Evolutionary conservation across 1,140 invertebrate species (phyloP).

Genomic region (Drosophila subobscura): DNA sequence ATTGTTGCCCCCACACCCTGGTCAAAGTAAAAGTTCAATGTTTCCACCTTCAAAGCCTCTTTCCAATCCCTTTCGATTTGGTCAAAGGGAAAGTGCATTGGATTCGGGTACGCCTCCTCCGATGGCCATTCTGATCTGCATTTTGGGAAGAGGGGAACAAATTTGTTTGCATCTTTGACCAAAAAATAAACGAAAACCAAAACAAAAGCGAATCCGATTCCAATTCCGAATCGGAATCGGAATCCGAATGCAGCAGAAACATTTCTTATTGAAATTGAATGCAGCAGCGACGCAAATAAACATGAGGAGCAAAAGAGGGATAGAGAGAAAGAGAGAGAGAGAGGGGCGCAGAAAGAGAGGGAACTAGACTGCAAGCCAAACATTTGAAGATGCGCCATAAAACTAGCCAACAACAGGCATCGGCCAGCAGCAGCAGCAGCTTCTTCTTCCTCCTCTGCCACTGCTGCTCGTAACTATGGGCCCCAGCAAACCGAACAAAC

Average conservation of each 20-base stretch:
- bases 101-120: too few relatives aligned
- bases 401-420: conserved; percentile 63
- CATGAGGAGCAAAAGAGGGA: conserved; percentile 31
- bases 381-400: conserved; percentile 79
- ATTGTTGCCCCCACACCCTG: not conserved
- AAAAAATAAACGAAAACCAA: conserved; percentile 26
- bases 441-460: conserved; percentile 21
- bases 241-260: conserved; percentile 56
- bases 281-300: conserved; percentile 71
- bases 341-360: not conserved
- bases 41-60: conserved; percentile 14
- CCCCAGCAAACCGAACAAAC: conserved; percentile 33
- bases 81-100: conserved; percentile 40
- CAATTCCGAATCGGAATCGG: conserved; percentile 51
- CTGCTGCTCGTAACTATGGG: conserved; percentile 28
- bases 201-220: conserved; percentile 60
- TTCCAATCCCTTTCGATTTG: conserved; percentile 1
- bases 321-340: not conserved
- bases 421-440: conserved; percentile 23
- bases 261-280: conserved; percentile 70
- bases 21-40: not conserved
- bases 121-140: conserved; percentile 45
- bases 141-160: conserved; percentile 21
- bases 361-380: conserved; percentile 57
- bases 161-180: conserved; percentile 34